Percentiles rank a stretch among this genome's conserved stretches.
Conservation (phyloP, 2,888 invertebrate species). For the Drosophila suboccidentalis region DNA sequence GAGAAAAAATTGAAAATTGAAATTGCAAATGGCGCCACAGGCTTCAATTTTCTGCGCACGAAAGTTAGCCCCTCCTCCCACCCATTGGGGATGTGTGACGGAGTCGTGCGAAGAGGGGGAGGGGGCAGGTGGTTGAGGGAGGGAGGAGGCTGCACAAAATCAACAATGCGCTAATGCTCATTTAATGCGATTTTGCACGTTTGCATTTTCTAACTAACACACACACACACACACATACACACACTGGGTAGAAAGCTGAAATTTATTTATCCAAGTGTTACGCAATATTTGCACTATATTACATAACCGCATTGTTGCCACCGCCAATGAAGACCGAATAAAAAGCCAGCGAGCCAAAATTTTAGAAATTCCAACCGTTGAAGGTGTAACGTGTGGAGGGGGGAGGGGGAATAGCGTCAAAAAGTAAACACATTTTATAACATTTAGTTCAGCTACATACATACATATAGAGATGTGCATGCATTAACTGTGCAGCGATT, state of each 20-base stretch:
- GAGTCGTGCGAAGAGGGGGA: background rate
- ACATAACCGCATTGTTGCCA: constrained; percentile 74
- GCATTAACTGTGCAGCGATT: constrained; percentile 20
- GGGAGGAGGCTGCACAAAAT: constrained; percentile 44
- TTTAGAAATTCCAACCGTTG: background rate
- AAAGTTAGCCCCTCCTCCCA: background rate
- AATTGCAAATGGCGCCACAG: constrained; percentile 45
- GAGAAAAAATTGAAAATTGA: constrained; percentile 25
- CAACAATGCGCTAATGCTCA: constrained; percentile 79
- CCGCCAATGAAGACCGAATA: constrained; percentile 70
- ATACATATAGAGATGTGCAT: constrained; percentile 18
- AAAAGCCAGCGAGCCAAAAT: constrained; percentile 37
- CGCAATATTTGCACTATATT: constrained; percentile 79
- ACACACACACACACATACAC: constrained; percentile 21
- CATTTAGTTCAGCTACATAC: constrained; percentile 21
- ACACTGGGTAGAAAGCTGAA: constrained; percentile 41
- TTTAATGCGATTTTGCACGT: constrained; percentile 82
- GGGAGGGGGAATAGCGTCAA: constrained; percentile 12
- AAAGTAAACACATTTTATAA: constrained; percentile 32
- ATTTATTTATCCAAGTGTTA: constrained; percentile 74
- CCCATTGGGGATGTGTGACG: background rate
- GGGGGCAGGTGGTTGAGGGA: background rate
- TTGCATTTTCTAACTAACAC: constrained; percentile 55
- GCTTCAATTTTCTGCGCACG: constrained; percentile 8
- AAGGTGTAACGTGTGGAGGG: background rate